Conservation (phyloP, 2,113 vertebrate genomes). For the Ptyas mucosa region DNA sequence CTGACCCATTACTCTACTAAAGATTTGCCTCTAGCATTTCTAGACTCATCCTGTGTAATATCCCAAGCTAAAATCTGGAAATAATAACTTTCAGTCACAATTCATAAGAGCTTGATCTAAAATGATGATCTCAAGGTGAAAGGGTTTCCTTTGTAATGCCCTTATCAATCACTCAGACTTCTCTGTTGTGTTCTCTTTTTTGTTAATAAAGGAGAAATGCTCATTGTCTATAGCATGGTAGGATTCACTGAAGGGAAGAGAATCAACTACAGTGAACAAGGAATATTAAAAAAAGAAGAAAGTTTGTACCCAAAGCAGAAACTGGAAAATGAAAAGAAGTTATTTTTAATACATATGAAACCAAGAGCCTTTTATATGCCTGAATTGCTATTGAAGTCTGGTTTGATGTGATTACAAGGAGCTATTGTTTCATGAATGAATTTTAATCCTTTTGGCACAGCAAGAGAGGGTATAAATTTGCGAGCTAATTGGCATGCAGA, state of each 20-base stretch:
- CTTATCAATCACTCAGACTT: not conserved
- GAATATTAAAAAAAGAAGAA: slow-evolving; percentile 2
- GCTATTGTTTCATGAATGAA: slow-evolving; percentile 57
- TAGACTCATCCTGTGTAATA: not conserved
- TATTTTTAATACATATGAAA: slow-evolving; percentile 58
- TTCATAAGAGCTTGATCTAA: not conserved
- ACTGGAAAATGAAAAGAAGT: slow-evolving; percentile 50
- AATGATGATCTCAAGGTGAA: slow-evolving; percentile 21
- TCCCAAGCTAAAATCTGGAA: not conserved
- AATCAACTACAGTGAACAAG: slow-evolving; percentile 27
- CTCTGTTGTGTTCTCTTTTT: slow-evolving; percentile 23
- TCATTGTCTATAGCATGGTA: slow-evolving; percentile 17
- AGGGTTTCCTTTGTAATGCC: slow-evolving; percentile 9
- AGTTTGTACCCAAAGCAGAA: slow-evolving; percentile 43
- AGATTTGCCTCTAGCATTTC: slow-evolving; percentile 1
- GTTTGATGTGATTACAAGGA: slow-evolving; percentile 60
- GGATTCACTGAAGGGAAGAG: not conserved
- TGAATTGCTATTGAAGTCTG: slow-evolving; percentile 60
- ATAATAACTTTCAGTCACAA: not conserved
- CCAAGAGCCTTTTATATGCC: slow-evolving; percentile 50
- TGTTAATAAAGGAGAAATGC: slow-evolving; percentile 25
- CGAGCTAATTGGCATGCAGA: slow-evolving; percentile 57
- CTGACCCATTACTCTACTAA: not conserved
- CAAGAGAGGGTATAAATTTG: slow-evolving; percentile 48
- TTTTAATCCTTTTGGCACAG: slow-evolving; percentile 63